Base-by-base conservation (phyloP, 2,113 vertebrate genomes). In the Recurvirostra avosetta region DNA sequence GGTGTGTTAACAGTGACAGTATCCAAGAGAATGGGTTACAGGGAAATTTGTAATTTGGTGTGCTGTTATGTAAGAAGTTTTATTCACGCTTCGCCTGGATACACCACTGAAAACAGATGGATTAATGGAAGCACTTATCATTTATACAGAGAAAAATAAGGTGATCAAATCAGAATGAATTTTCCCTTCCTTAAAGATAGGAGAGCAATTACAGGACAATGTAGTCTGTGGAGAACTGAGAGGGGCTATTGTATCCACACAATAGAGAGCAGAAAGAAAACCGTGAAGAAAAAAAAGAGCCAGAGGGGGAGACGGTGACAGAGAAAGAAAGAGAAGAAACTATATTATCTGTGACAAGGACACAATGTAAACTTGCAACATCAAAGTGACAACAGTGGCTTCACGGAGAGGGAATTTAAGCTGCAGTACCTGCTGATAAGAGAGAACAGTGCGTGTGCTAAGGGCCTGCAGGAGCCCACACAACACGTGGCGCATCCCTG, bases 101-200 rank as follows among this genome's bases (percentile, higher is more conserved):
- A 79, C 43, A 30, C 21, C 43, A 6, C 41, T 34, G 59, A 32
- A 70, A 92, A 67, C 70, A 90, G 83, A 13, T 15, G n/a, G 85
- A 45, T 76, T 66, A 71, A 81, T 22, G 66, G 76, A 55, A 45
- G 81, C 47, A 16, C 65, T 96, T 92, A 74, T 92, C 77, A 34
- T 63, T 74, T 86, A 36, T 55, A 91, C 36, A 9, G 38, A 53
- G 59, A 29, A 76, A 79, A 83, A 90, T 4, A 53, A 71, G 41
- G 58, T 43, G 68, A 76, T 88, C 45, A 86, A 72, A 94, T 92
- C 73, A 29, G 78, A 87, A 95, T 15, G 65, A 43, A 49, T 68
- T 91, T 34, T 65, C 55, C 55, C 16, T 78, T 67, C 67, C 88
- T 55, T 58, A 34, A 79, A 93, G 88, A 73, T 18, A 86, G 85